These are phyloP conservation scores for Brachypalpus laphriformis DNA, from an alignment of 2,888 invertebrate genomes.

Conservation along the genomic window DNA sequence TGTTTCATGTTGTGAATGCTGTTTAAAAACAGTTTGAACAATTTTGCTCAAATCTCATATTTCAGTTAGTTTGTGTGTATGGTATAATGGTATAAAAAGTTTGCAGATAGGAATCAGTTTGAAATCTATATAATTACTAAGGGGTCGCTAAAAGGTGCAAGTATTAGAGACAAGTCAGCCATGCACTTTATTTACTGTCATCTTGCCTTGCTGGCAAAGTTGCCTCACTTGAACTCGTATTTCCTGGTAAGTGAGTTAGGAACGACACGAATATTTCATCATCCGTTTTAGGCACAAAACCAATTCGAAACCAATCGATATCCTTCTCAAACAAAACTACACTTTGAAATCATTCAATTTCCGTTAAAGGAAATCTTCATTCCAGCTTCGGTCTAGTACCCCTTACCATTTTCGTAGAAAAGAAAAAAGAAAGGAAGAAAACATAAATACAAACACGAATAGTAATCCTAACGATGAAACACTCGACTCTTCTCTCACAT, in stretches of 20 bases:
- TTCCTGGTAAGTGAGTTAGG: neutral
- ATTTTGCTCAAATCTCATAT: too few species aligned
- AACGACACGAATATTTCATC: neutral
- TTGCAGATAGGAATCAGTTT: too few species aligned
- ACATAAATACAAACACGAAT: constrained; percentile 3
- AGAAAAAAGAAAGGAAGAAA: neutral
- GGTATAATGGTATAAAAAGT: too few species aligned
- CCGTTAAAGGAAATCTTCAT: constrained; percentile 48
- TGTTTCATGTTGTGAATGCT: too few species aligned
- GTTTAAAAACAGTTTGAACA: too few species aligned
- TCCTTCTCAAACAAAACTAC: constrained; percentile 13
- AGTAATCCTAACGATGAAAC: constrained; percentile 22
- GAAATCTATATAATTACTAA: too few species aligned
- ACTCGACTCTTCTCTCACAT: constrained; percentile 30
- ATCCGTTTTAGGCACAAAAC: neutral
- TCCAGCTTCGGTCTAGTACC: constrained; percentile 8
- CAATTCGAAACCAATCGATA: constrained; percentile 29
- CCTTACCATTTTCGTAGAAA: constrained; percentile 7
- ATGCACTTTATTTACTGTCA: too few species aligned
- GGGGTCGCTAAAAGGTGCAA: too few species aligned
- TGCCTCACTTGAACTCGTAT: neutral
- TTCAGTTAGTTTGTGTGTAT: too few species aligned
- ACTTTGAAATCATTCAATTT: constrained; percentile 63
- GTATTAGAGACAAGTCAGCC: too few species aligned
- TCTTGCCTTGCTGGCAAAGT: too few species aligned